Conservation (phyloP, 1,140 invertebrate species). For the Ips nitidus region DNA sequence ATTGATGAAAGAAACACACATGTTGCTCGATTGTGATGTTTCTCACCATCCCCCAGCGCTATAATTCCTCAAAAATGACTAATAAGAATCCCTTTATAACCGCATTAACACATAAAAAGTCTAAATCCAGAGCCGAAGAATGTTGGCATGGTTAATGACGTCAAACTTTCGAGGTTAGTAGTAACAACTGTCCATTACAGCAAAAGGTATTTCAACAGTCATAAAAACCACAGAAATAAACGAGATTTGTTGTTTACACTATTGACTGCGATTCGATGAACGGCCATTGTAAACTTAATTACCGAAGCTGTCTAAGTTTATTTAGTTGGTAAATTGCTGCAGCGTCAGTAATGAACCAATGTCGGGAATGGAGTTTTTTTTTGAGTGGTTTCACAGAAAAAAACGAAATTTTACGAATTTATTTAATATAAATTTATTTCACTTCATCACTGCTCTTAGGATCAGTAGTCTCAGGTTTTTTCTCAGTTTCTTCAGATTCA, state of each 20-base stretch:
- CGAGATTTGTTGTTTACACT: slow-evolving; percentile 13
- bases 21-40: no score
- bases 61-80: no score
- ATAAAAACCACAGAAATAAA: slow-evolving; percentile 23
- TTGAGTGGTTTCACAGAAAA: background rate
- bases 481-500: background rate
- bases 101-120: no score
- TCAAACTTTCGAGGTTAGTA: background rate
- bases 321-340: slow-evolving; percentile 19
- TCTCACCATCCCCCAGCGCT: no score
- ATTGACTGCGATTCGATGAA: slow-evolving; percentile 27
- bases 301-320: slow-evolving; percentile 12
- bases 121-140: background rate
- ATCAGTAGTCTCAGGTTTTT: background rate
- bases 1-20: background rate
- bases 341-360: background rate
- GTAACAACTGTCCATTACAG: background rate
- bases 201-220: slow-evolving; percentile 19
- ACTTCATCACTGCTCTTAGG: background rate
- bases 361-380: background rate
- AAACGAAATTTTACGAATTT: no score
- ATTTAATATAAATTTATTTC: background rate
- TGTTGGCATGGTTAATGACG: background rate
- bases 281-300: slow-evolving; percentile 31
- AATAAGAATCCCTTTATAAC: no score